These are phyloP conservation scores for Dascillus cervinus DNA, from an alignment of 2,888 invertebrate species.

Conservation along the genomic window DNA sequence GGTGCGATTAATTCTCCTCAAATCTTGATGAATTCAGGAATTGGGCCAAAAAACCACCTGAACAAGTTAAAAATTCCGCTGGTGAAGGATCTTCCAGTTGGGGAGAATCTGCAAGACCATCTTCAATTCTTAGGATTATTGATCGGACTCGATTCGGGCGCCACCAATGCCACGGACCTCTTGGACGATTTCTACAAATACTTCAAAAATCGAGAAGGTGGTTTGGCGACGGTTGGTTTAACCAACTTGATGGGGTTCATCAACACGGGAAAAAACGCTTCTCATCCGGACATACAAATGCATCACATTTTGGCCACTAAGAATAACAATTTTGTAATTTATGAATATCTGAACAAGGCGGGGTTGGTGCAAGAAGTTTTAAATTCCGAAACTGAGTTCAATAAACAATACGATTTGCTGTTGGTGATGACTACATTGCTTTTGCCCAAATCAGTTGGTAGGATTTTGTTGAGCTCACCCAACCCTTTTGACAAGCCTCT, in stretches of 20 bases:
- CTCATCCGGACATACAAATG: constrained; percentile 46
- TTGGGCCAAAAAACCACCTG: constrained; percentile 51
- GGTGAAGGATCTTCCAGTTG: constrained; percentile 55
- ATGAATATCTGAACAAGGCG: too few relatives aligned
- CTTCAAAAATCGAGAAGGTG: constrained; percentile 44
- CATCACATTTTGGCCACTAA: constrained; percentile 20
- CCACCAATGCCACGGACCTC: too few relatives aligned
- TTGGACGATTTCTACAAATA: constrained; percentile 41
- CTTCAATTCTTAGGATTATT: too few relatives aligned
- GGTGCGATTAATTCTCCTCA: constrained; percentile 81
- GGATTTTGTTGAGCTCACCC: too few relatives aligned
- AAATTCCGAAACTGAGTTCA: too few relatives aligned
- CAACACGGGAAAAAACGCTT: constrained; percentile 16
- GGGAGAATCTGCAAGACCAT: constrained; percentile 51
- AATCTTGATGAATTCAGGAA: constrained; percentile 72
- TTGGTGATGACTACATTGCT: constrained; percentile 28
- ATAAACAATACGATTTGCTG: too few relatives aligned
- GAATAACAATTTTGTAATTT: too few relatives aligned
- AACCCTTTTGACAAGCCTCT: background rate
- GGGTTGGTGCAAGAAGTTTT: too few relatives aligned
- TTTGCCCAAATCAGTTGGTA: background rate
- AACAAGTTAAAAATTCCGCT: constrained; percentile 47
- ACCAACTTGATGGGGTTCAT: background rate
- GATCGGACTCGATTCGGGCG: too few relatives aligned
- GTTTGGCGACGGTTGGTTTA: constrained; percentile 36